These are phyloP conservation scores for Intellagama lesueurii DNA, from an alignment of 2,797 vertebrate species.

Conservation along the genomic window DNA sequence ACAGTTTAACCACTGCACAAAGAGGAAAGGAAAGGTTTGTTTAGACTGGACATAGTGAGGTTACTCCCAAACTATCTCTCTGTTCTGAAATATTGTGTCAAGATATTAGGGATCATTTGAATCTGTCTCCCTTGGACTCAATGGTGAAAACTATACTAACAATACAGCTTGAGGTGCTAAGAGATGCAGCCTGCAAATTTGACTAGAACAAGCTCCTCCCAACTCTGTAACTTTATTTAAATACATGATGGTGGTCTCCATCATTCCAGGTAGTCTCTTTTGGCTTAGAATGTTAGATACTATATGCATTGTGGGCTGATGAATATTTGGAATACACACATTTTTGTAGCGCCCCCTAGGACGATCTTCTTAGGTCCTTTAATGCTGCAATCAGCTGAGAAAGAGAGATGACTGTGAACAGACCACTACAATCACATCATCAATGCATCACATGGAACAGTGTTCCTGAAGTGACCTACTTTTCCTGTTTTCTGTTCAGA, in stretches of 20 bases:
- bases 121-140: neutral
- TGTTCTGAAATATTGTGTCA: neutral
- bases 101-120: neutral
- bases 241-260: neutral
- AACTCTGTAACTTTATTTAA: neutral
- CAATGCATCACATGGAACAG: constrained; percentile 53
- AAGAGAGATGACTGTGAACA: constrained; percentile 49
- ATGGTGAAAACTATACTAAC: neutral
- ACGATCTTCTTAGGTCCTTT: constrained; percentile 27
- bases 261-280: neutral
- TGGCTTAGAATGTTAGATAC: neutral
- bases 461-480: constrained; percentile 80
- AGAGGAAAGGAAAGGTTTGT: neutral
- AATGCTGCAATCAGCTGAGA: neutral
- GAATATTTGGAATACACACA: no score
- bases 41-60: neutral
- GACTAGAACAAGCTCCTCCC: neutral
- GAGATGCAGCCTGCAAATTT: neutral
- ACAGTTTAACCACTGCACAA: no score
- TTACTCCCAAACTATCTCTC: neutral
- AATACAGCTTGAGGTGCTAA: neutral
- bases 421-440: constrained; percentile 56
- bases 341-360: neutral
- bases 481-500: constrained; percentile 74
- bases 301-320: neutral